Evolutionary conservation across 2,888 invertebrate genomes (phyloP), one percentile per base, ranked within the genome.

Genomic region (Latrodectus elegans): DNA sequence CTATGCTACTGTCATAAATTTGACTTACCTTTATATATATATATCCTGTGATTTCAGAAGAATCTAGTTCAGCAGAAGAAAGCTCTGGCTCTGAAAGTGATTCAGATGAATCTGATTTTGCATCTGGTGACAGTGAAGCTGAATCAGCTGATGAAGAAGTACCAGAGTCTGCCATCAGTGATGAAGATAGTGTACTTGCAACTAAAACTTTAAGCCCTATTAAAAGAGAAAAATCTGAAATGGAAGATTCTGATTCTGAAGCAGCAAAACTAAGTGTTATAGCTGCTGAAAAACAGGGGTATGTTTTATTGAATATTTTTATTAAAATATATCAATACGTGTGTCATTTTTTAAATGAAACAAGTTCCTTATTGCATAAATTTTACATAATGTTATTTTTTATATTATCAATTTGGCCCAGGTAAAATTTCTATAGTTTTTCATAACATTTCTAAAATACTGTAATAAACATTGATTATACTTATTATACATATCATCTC

Each of bases 131-230:
- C 75, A 88, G 89, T 76, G 90, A 90, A 49, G 90, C 85, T 38
- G 90, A 90, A 83, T 89, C 89, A 26, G 89, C 86, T 79, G 90
- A 89, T 72, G 91, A 90, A 73, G 89, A 89, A 52, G 81, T 67
- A 12, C 38, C n/a, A 10, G 80, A n/a, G 15, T 53, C 74, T 60
- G 65, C 64, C 22, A 53, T 73, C n/a, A 82, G 65, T 75, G 88
- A 88, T 55, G 79, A 83, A 22, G 88, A 88, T 17, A 82, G 82
- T 78, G 68, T 60, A 38, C 55, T 73, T 22, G 68, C 65, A 49
- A 52, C 22, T 52, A 78, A 78, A 60, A 51, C 55, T 70, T 74
- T 72, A 55, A 86, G 75, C 77, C 77, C 76, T 26, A 55, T 71
- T 12, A 77, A 73, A 22, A 82, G 86, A 22, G 70, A 70, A 53